These are phyloP conservation scores for Catocala sponsa DNA, from an alignment of 2,888 invertebrate genomes.

Conservation along the genomic window DNA sequence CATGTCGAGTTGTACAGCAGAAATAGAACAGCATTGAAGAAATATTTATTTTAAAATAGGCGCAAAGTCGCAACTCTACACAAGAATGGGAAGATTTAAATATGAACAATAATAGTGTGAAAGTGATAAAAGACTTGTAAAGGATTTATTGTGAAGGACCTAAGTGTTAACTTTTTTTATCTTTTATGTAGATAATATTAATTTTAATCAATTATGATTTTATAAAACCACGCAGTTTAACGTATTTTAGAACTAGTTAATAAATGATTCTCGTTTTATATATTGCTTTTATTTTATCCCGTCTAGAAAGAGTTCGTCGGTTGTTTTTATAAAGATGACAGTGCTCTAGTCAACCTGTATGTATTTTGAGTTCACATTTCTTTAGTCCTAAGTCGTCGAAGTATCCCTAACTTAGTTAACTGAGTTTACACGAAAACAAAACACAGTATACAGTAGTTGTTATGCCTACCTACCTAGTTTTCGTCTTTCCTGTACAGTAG, in stretches of 20 bases:
- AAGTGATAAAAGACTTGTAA: conserved; percentile 53
- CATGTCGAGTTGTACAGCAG: conserved; percentile 63
- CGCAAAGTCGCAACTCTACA: conserved; percentile 12
- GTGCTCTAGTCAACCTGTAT: too few relatives aligned
- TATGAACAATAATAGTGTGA: conserved; percentile 46
- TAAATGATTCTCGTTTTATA: conserved; percentile 51
- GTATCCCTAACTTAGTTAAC: too few relatives aligned
- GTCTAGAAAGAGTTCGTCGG: too few relatives aligned
- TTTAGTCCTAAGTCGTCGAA: too few relatives aligned
- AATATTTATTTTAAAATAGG: conserved; percentile 24
- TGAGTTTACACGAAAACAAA: too few relatives aligned
- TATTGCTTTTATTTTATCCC: conserved; percentile 15
- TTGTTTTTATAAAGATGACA: too few relatives aligned
- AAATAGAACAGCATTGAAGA: conserved; percentile 50
- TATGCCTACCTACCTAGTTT: too few relatives aligned
- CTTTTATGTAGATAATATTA: conserved; percentile 55
- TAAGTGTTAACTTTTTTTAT: conserved; percentile 48
- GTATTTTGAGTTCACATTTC: too few relatives aligned
- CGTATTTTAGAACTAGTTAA: conserved; percentile 46
- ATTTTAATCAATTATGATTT: conserved; percentile 49
- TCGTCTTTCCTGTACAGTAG: too few relatives aligned
- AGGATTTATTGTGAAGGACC: conserved; percentile 45
- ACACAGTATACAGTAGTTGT: too few relatives aligned
- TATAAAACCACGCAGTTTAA: conserved; percentile 49
- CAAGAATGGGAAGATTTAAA: conserved; percentile 28